Conservation (phyloP, 2,797 vertebrate genomes). For the Apogon hyalosoma region DNA sequence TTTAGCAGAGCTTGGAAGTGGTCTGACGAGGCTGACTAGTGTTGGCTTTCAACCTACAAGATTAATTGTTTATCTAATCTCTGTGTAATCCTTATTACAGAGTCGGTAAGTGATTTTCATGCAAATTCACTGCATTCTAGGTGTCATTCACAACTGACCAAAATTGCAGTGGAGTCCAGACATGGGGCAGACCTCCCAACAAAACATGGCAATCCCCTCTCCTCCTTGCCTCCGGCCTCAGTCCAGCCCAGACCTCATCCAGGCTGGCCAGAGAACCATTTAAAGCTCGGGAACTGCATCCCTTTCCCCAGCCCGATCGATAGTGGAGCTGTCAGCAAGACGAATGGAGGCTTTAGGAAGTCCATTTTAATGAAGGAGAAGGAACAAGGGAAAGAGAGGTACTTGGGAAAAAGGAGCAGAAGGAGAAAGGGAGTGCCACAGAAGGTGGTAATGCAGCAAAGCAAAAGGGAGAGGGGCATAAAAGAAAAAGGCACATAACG, state of each 20-base stretch:
- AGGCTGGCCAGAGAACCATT: constrained; percentile 77
- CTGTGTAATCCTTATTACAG: constrained; percentile 50
- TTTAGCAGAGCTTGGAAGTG: constrained; percentile 39
- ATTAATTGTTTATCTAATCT: constrained; percentile 70
- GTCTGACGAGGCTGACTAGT: constrained; percentile 50
- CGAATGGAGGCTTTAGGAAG: constrained; percentile 86
- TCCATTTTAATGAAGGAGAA: constrained; percentile 83
- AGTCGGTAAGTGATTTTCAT: constrained; percentile 52
- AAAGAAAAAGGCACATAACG: constrained; percentile 20
- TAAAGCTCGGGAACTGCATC: constrained; percentile 81
- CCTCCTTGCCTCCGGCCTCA: constrained; percentile 43
- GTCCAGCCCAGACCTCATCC: constrained; percentile 59
- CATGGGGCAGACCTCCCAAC: constrained; percentile 53
- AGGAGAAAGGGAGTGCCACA: constrained; percentile 41
- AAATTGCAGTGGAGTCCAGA: constrained; percentile 46
- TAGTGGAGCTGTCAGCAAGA: constrained; percentile 85
- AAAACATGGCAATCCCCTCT: constrained; percentile 48
- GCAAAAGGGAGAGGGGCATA: constrained; percentile 23
- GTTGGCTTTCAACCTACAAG: constrained; percentile 44
- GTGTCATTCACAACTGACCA: constrained; percentile 51
- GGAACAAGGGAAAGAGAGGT: constrained; percentile 69
- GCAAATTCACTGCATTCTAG: constrained; percentile 29
- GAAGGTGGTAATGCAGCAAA: constrained; percentile 50
- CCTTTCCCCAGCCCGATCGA: constrained; percentile 77
- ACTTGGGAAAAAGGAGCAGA: constrained; percentile 46